Evolutionary conservation across 2,888 invertebrate species (phyloP), one percentile per base, ranked within the genome.

Genomic region (Leptodirus hochenwartii): DNA sequence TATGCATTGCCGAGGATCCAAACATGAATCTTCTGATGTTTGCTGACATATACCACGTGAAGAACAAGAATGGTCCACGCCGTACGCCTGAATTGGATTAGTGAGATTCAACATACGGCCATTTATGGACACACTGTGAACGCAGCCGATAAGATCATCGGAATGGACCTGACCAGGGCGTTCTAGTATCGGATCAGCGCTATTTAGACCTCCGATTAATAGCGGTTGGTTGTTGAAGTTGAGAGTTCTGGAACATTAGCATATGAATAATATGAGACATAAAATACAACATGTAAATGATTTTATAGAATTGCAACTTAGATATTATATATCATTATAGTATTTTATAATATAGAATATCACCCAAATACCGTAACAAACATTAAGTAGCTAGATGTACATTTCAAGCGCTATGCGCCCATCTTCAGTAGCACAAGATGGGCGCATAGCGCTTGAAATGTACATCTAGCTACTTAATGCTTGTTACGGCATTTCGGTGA

Each of bases 131-230:
- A 91, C 77, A 41, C 85, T 85, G 47, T 90, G 87, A 40, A 93
- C 71, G 48, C 95, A 95, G 4, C 95, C 95, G 10, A 91, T 76
- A 35, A 95, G 73, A 50, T 93, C 91, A 48, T 91, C 90, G 0
- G 88, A 77, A 44, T 78, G 78, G 22, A 93, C 71, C 56, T 91
- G 90, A 0, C 85, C 87, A 0, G 84, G 84, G 25, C 88, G 67
- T 50, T 88, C 85, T 15, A 90, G 55, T 1, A 90, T 73, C 9
- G 87, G 81, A 54, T 85, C 84, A 1, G 88, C 81, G 39, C 74
- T 74, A 25, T 69, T 62, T 17, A 93, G 59, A 5, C 93, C 93
- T 13, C 91, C 91, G 38, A 93, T 65, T 25, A 80, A 64, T 33
- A 93, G 56, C 0, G 78, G 80, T 45, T 87, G 80, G 42, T 81